These are phyloP conservation scores for Acanthosepion esculentum DNA, from an alignment of 2,888 invertebrate genomes.

Conservation along the genomic window DNA sequence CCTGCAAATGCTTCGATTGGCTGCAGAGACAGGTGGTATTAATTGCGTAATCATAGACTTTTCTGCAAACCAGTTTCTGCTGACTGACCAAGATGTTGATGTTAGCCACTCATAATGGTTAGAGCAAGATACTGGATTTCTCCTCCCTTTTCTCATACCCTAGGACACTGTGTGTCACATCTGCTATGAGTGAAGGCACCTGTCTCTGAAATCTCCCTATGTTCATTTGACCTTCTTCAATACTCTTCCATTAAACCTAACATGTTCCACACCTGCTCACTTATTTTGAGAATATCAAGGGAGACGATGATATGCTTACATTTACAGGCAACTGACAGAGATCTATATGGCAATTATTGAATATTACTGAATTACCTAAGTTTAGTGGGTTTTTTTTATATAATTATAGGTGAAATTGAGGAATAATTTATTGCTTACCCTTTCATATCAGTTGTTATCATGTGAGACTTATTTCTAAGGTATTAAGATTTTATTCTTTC, in stretches of 20 bases:
- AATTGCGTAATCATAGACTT: background rate
- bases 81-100: slow-evolving; percentile 22
- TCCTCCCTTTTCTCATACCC: background rate
- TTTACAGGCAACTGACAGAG: background rate
- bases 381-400: background rate
- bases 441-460: background rate
- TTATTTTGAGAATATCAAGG: background rate
- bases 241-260: background rate
- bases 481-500: background rate
- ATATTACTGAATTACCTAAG: background rate
- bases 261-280: background rate
- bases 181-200: background rate
- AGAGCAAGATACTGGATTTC: background rate
- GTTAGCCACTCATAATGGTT: background rate
- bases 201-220: background rate
- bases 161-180: background rate
- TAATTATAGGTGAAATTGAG: background rate
- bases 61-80: background rate
- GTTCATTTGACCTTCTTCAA: background rate
- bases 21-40: background rate
- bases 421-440: background rate
- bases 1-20: slow-evolving; percentile 22
- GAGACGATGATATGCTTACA: slow-evolving; percentile 11
- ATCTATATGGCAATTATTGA: slow-evolving; percentile 10
- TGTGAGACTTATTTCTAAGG: background rate